Evolutionary conservation across 2,888 invertebrate genomes (phyloP), one percentile per base, ranked within the genome.

Genomic region (Rhogogaster chlorosoma): DNA sequence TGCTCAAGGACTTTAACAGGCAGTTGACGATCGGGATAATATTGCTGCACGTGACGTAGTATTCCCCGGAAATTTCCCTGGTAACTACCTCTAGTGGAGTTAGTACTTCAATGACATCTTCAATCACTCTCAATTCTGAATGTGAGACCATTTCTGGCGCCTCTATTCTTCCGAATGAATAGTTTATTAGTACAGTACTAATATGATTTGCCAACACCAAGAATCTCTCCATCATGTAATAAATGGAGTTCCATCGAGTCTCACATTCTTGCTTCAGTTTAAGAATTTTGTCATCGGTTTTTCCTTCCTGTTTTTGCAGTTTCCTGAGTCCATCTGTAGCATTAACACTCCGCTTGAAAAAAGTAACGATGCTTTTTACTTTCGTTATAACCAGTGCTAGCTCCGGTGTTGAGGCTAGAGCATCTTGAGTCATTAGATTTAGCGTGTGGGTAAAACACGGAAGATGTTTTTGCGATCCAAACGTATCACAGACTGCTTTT

Each of bases 311-410:
- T 18, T 15, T 83, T 18, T 83, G 83, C 64, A 84, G 77, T 61
- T 78, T 73, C 67, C 22, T 84, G 3, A 84, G 84, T 10, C 38
- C 78, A 78, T 84, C 78, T 29, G 84, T 64, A 22, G 84, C 77
- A 36, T 75, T 83, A 49, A 83, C 80, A 22, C 83, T 86, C 15
- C 61, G 71, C 32, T 86, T 86, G 82, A 83, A 86, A 49, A 83
- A 86, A 42, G 86, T 86, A 1, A 86, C 86, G 22, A 86, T 86
- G 1, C 3, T 29, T 83, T 86, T 86, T 15, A 86, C 85, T 64
- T 86, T 86, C 9, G 61, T 22, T 29, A 82, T 57, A 36, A 84
- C 70, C 12, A 67, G 15, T 22, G 12, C 45, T 6, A 85, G 42
- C 15, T 80, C 83, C 53, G 38, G 67, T 26, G 83, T 83, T 26